Percentiles rank a stretch among this genome's conserved stretches.
These are phyloP conservation scores for Neodon shergylaensis DNA, from an alignment of 2,113 vertebrate genomes.

Conservation along the genomic window DNA sequence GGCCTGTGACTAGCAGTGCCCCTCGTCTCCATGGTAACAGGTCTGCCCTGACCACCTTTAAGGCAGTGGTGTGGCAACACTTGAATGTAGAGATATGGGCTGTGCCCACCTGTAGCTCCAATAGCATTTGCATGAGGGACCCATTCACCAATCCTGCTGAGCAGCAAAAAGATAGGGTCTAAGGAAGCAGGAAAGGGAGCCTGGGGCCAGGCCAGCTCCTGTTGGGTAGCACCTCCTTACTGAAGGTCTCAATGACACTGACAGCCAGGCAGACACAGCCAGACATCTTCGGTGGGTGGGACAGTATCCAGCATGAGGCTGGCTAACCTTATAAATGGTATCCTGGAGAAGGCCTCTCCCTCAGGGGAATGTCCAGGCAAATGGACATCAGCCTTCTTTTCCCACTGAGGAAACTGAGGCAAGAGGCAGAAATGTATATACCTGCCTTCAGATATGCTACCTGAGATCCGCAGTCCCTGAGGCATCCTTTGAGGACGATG, in stretches of 20 bases:
- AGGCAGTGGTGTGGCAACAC: background rate
- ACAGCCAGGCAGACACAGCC: background rate
- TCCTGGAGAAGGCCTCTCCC: background rate
- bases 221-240: background rate
- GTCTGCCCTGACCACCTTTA: background rate
- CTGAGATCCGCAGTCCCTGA: constrained; percentile 88
- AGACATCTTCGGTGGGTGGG: no score
- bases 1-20: background rate
- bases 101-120: background rate
- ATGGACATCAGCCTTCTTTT: background rate
- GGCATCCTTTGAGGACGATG: constrained; percentile 89
- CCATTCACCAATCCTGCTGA: background rate
- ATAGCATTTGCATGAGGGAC: background rate
- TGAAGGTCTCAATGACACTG: background rate
- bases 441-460: constrained; percentile 79
- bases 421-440: background rate
- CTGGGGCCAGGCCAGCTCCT: background rate
- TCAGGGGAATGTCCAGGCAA: background rate
- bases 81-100: background rate
- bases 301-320: background rate
- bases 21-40: background rate
- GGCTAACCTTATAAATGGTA: background rate
- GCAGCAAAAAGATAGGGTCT: background rate
- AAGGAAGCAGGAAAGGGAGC: background rate
- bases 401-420: background rate